Evolutionary conservation across 2,797 vertebrate species (phyloP).

Genomic region (Diglossa cyanea): DNA sequence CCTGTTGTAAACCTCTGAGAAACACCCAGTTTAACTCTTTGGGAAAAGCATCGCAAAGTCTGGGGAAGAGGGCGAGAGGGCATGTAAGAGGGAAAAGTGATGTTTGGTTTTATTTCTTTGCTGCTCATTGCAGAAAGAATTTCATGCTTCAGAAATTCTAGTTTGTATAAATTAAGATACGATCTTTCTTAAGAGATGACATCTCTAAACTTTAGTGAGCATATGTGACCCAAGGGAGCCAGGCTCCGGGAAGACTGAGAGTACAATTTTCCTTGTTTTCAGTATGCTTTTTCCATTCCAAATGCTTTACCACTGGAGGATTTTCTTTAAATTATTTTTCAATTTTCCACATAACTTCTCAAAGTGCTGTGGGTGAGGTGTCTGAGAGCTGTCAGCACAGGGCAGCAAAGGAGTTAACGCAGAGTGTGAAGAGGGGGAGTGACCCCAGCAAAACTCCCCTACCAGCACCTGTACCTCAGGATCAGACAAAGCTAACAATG

Average conservation of each 20-base stretch:
- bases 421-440: constrained; percentile 28
- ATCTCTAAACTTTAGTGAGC: fast-evolving
- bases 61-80: not conserved
- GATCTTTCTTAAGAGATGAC: not conserved
- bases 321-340: not conserved
- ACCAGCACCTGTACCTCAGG: constrained; percentile 51
- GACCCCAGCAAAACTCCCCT: constrained; percentile 3
- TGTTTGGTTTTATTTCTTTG: not conserved
- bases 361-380: not conserved
- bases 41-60: not conserved
- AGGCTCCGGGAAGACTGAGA: not conserved
- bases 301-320: not conserved
- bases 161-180: not conserved
- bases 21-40: constrained; percentile 78
- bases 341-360: fast-evolving
- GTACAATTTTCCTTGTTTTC: not conserved
- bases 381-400: not conserved
- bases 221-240: not conserved
- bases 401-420: not conserved
- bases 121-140: not conserved
- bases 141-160: not conserved
- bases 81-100: not conserved
- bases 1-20: constrained; percentile 78
- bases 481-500: constrained; percentile 70
- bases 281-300: not conserved